Evolutionary conservation across 2,113 vertebrate genomes (phyloP), one percentile per base, ranked within the genome.

Genomic region (Phylloscopus whistleri): DNA sequence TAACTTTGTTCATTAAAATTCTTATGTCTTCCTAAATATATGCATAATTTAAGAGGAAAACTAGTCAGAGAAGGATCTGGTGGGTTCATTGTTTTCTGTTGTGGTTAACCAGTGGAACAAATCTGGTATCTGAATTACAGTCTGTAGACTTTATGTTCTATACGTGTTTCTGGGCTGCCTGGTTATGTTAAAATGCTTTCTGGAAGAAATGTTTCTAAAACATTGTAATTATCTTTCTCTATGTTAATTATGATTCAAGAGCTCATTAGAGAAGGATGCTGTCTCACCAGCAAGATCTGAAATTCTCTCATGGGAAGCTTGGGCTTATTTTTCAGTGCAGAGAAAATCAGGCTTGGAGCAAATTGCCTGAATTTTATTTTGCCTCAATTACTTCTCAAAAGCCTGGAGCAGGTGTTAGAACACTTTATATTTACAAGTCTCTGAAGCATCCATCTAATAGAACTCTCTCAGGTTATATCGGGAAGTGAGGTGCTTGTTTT

Each of bases 161-260:
- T 37, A 24, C 86, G 24, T 89, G 28, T 72, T 91, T 83, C 72
- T 81, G 72, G 86, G 22, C 52, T 84, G 64, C 33, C 53, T 91
- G 63, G 46, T 87, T 83, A 35, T 56, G 37, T 85, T 88, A 63
- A 78, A 93, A 90, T 69, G 27, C 39, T 76, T 91, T 84, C 59
- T 93, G 75, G 46, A 93, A 94, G 72, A 88, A 91, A 84, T 62
- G 11, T 90, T 94, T 82, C 67, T 93, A 75, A 90, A 78, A 84
- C 52, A 51, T 48, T 78, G 60, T 94, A 91, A 94, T 96, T 94
- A 89, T 90, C 82, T 93, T 94, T 90, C 78, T 92, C 30, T 77
- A 60, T 91, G 87, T 93, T 95, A 92, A 97, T 93, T 94, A 79
- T 81, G 15, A 90, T 87, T 93, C 79, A 84, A 80, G 64, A 80